These are phyloP conservation scores for Diplolepis rosae DNA, from an alignment of 2,888 invertebrate species.

Conservation along the genomic window DNA sequence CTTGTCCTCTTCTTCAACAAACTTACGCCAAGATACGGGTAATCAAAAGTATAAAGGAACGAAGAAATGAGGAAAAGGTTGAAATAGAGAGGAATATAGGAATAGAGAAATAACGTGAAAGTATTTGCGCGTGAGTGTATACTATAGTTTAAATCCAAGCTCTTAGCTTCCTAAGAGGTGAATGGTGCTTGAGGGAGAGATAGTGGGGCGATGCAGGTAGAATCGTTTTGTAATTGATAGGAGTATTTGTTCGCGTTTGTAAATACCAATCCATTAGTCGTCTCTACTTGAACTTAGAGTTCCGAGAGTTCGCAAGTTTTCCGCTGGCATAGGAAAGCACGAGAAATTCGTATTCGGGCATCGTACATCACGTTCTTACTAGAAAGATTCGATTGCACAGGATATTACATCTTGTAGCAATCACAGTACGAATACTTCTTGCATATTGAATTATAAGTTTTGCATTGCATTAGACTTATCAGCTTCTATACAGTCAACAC, in stretches of 20 bases:
- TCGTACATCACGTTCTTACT: background rate
- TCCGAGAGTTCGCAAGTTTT: background rate
- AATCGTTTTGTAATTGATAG: slow-evolving; percentile 68
- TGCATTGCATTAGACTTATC: background rate
- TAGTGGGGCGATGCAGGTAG: slow-evolving; percentile 32
- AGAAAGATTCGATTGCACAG: background rate
- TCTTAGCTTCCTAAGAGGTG: background rate
- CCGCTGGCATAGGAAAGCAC: background rate
- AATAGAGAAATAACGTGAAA: background rate
- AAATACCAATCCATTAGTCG: slow-evolving; percentile 65
- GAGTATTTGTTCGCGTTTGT: slow-evolving; percentile 66
- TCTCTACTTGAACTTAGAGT: slow-evolving; percentile 20
- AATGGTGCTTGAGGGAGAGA: background rate
- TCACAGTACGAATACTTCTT: background rate
- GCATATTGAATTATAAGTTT: background rate
- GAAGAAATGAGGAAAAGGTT: background rate
- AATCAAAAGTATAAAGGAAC: slow-evolving; percentile 66
- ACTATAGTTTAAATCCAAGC: background rate
- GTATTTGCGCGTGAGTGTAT: background rate
- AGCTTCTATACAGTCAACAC: background rate
- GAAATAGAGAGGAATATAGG: background rate
- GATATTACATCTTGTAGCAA: background rate
- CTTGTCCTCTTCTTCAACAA: slow-evolving; percentile 39
- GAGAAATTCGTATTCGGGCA: background rate
- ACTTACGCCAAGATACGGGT: slow-evolving; percentile 67